phyloP scores from a whole-genome alignment of 2,797 vertebrate species.

The Pangasius krempfi region DNA sequence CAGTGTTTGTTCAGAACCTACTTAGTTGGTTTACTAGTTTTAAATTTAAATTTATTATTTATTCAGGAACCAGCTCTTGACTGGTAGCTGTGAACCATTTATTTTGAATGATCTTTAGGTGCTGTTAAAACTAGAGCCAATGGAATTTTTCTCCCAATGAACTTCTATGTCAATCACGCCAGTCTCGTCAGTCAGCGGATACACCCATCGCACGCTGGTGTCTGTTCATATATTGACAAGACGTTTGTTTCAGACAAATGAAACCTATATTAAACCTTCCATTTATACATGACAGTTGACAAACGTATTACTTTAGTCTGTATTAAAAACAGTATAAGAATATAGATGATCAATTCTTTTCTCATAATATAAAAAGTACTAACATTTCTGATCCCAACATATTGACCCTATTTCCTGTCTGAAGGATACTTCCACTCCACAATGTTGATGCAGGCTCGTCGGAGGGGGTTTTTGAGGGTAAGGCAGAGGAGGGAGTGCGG shows the following conservation, averaged over 20 bases:
- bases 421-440: conserved; percentile 99
- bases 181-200: not conserved
- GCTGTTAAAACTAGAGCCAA: not conserved
- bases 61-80: not conserved
- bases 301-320: not conserved
- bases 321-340: not conserved
- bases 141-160: not conserved
- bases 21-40: not conserved
- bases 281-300: not conserved
- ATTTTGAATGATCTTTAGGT: not conserved
- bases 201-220: too few relatives aligned
- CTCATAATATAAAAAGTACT: not conserved
- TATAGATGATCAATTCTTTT: not conserved
- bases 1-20: not conserved
- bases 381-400: not conserved
- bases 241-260: not conserved
- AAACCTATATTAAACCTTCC: not conserved
- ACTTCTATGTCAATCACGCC: not conserved
- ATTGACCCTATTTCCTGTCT: not conserved
- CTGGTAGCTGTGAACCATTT: not conserved
- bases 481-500: conserved; percentile 95
- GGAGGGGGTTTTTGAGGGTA: conserved; percentile 96
- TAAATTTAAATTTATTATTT: too few relatives aligned
- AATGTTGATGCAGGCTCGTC: conserved; percentile 96
- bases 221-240: not conserved